Evolutionary conservation across 1,140 invertebrate genomes (phyloP).

Genomic region (Lysiphlebus fabarum): DNA sequence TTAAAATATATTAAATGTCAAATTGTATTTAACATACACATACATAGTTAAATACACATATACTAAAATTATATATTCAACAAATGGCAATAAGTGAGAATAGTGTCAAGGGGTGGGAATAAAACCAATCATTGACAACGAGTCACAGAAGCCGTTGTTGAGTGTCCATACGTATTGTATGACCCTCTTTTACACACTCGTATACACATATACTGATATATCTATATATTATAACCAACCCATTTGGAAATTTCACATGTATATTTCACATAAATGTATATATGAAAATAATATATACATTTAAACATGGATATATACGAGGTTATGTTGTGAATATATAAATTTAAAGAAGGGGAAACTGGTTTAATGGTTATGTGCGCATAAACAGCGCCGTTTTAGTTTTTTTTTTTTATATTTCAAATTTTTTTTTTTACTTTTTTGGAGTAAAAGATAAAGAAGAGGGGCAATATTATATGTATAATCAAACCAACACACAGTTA

Average conservation of each 20-base stretch:
- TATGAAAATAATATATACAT: too few species aligned
- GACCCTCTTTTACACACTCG: not conserved
- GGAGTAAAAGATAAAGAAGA: not conserved
- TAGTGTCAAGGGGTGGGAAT: slow-evolving; percentile 35
- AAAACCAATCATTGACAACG: slow-evolving; percentile 50
- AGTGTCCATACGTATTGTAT: slow-evolving; percentile 20
- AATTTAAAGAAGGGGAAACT: slow-evolving; percentile 12
- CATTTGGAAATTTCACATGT: too few species aligned
- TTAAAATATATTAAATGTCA: too few species aligned
- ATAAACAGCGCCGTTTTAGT: not conserved
- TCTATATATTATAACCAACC: too few species aligned
- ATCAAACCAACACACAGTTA: slow-evolving; percentile 2
- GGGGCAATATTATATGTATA: too few species aligned
- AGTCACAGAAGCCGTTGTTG: slow-evolving; percentile 20
- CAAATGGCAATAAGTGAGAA: slow-evolving; percentile 6
- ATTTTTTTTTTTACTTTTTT: too few species aligned
- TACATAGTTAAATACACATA: too few species aligned
- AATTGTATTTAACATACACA: not conserved
- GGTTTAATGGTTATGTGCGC: slow-evolving; percentile 16
- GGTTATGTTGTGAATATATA: not conserved
- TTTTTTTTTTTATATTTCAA: not conserved
- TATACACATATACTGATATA: too few species aligned
- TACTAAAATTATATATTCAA: slow-evolving; percentile 15
- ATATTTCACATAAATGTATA: too few species aligned
- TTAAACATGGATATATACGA: too few species aligned